phyloP scores from a whole-genome alignment of 2,113 vertebrate species.

The Gallinago media region DNA sequence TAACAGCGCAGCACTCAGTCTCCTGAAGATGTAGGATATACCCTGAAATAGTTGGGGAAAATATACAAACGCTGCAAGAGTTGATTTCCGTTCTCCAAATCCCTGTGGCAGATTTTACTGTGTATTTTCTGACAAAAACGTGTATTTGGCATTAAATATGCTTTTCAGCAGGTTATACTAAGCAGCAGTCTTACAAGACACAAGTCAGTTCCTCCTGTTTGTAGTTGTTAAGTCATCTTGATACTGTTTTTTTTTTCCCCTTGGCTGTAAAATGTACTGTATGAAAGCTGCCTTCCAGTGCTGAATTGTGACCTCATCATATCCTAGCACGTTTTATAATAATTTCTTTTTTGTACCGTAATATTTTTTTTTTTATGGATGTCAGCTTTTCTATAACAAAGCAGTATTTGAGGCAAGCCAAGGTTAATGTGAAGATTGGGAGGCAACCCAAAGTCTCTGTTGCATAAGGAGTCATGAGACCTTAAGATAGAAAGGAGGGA shows the following conservation, averaged over 20 bases:
- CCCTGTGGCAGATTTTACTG: fast-evolving
- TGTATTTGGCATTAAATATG: background rate
- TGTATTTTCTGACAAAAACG: fast-evolving
- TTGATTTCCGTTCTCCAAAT: background rate
- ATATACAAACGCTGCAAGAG: background rate
- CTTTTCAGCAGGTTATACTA: background rate
- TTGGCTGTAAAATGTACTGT: background rate
- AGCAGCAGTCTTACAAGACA: fast-evolving
- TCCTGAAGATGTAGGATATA: no score
- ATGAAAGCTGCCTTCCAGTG: background rate
- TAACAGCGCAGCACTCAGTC: fast-evolving
- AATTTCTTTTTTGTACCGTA: background rate
- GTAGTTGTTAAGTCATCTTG: background rate
- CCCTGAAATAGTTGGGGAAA: no score
- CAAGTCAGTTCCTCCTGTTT: background rate
- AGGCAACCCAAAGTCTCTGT: background rate
- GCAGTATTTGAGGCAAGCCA: background rate
- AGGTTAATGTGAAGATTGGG: conserved; percentile 6
- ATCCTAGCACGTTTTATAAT: background rate
- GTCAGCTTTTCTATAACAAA: background rate
- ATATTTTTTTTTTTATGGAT: background rate
- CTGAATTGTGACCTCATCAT: background rate
- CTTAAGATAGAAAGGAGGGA: background rate
- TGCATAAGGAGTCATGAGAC: conserved; percentile 59
- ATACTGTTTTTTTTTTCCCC: background rate